These are phyloP conservation scores for Oligia latruncula DNA, from an alignment of 2,888 invertebrate species.

Conservation along the genomic window DNA sequence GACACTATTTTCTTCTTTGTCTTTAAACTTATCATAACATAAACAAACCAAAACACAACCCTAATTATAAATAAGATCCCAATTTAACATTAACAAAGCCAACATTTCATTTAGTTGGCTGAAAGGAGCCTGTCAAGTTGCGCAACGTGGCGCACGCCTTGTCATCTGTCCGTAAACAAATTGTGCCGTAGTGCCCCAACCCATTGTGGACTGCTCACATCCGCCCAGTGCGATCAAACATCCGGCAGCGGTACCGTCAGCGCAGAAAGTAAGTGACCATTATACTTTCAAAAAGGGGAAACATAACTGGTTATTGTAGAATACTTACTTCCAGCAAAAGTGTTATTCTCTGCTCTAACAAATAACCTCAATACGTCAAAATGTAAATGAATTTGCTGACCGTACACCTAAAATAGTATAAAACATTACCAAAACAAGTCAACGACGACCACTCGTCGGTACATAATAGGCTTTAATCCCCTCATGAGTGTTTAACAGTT, in stretches of 20 bases:
- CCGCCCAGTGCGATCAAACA: conserved; percentile 50
- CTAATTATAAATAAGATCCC: conserved; percentile 7
- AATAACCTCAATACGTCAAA: conserved; percentile 1
- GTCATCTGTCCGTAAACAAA: conserved; percentile 58
- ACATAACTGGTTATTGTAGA: background rate
- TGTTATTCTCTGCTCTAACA: background rate
- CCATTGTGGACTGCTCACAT: conserved; percentile 51
- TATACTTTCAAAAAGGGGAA: background rate
- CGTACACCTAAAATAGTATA: conserved; percentile 47
- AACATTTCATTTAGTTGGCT: conserved; percentile 31
- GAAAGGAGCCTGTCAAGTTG: conserved; percentile 56
- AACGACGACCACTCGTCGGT: conserved; percentile 68
- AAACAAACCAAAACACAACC: conserved; percentile 13
- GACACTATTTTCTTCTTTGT: background rate
- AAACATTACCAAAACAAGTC: conserved; percentile 50
- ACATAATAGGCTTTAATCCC: conserved; percentile 78
- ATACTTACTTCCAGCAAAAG: background rate
- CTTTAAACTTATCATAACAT: background rate
- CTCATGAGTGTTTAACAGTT: conserved; percentile 80
- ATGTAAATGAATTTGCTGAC: conserved; percentile 16
- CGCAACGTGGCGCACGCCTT: conserved; percentile 46
- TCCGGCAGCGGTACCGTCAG: conserved; percentile 35
- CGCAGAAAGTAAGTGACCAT: conserved; percentile 9
- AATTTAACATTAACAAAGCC: conserved; percentile 15
- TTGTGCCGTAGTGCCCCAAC: conserved; percentile 43